Evolutionary conservation across 2,113 vertebrate species (phyloP), one percentile per base, ranked within the genome.

Genomic region (Atractosteus spatula): DNA sequence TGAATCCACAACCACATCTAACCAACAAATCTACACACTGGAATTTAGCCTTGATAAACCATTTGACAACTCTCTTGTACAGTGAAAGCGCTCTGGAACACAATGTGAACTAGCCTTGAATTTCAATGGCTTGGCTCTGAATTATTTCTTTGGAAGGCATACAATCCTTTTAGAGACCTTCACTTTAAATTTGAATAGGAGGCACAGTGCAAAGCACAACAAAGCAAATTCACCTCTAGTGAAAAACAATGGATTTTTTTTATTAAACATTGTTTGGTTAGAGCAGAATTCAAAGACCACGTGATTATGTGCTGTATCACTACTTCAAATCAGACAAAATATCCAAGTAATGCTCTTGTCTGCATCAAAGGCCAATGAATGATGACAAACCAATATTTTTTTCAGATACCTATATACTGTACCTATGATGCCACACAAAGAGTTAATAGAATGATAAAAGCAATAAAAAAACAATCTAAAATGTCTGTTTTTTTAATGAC

Each of bases 21-120:
- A 72, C 73, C 68, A 70, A 47, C 76, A 77, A 71, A 77, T 81
- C 72, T 71, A 56, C 72, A 74, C 55, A 17, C 11, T 63, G 16
- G 62, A 77, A 77, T 55, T 42, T 68, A 70, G 73, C 73, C 76
- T 74, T 74, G 74, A 78, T 77, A 81, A 82, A 78, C 66, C 70
- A 77, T 78, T 71, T 75, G 75, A 81, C 71, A 70, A 79, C 73
- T 77, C 70, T 74, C 64, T 59, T 44, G 56, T 68, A 54, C 71
- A 56, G 55, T 69, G 66, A 80, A 80, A 76, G 66, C 74, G 67
- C 45, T 71, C 62, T 41, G 69, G 75, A 74, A 76, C 64, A 78
- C 77, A 76, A 72, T 72, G 16, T 72, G 41, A 14, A 56, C 69
- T 43, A 70, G 51, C 62, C 61, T 66, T 55, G 54, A 55, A 65